These are phyloP conservation scores for Yponomeuta sedellus DNA, from an alignment of 2,888 invertebrate genomes.

Conservation along the genomic window DNA sequence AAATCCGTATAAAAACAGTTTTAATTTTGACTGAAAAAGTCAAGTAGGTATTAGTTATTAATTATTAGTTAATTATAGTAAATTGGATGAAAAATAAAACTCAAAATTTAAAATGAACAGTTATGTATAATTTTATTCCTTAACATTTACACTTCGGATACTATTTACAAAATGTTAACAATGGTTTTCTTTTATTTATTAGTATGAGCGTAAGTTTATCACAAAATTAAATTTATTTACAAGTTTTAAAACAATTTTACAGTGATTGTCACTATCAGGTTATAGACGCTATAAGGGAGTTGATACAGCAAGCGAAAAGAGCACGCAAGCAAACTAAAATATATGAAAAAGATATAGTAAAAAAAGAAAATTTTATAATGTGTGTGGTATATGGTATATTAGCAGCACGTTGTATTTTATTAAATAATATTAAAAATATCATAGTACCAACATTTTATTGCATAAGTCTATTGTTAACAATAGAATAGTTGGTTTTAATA, in stretches of 20 bases:
- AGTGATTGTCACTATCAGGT: not conserved
- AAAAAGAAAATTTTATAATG: too few relatives aligned
- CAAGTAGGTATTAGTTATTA: too few relatives aligned
- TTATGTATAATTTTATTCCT: constrained; percentile 48
- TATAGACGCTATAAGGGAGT: not conserved
- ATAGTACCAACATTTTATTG: too few relatives aligned
- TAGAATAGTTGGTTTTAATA: too few relatives aligned
- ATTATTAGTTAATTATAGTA: not conserved
- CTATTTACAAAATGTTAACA: constrained; percentile 50
- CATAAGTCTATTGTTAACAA: too few relatives aligned
- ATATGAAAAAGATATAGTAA: too few relatives aligned
- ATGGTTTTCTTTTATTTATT: constrained; percentile 22
- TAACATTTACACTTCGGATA: constrained; percentile 34
- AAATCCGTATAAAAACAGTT: too few relatives aligned
- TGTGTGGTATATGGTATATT: too few relatives aligned
- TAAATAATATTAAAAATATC: too few relatives aligned
- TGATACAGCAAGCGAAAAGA: not conserved
- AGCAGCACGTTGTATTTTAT: too few relatives aligned
- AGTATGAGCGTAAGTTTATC: constrained; percentile 22
- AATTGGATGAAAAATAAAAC: constrained; percentile 28
- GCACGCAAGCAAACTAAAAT: not conserved
- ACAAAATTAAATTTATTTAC: constrained; percentile 14
- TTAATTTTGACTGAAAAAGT: too few relatives aligned
- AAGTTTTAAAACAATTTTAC: constrained; percentile 3
- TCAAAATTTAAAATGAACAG: constrained; percentile 53